Percentiles rank a stretch among this genome's conserved stretches.
Conservation (phyloP, 1,140 invertebrate species). For the Palaemon carinicauda region DNA sequence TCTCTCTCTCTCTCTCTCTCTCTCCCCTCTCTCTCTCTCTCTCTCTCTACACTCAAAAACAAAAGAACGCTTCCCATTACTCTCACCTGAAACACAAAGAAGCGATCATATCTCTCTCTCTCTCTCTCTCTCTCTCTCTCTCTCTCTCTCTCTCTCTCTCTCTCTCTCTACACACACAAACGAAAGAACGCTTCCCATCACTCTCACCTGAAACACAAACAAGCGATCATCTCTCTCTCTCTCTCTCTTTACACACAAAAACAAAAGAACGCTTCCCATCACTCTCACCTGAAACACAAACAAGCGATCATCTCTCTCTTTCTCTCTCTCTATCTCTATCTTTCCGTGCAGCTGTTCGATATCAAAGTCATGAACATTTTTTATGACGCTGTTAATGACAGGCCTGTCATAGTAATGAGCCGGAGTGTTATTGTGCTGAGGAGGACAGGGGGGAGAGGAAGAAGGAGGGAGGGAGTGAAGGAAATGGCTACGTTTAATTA, state of each 20-base stretch:
- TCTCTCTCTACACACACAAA: too few species aligned
- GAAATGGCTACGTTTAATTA: too few species aligned
- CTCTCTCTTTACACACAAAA: not conserved
- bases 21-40: slow-evolving; percentile 12
- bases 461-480: too few species aligned
- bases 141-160: too few species aligned
- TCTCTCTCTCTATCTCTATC: slow-evolving; percentile 13
- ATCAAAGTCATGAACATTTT: not conserved
- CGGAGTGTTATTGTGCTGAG: too few species aligned
- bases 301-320: not conserved
- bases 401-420: not conserved
- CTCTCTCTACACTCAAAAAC: slow-evolving; percentile 28
- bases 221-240: not conserved
- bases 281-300: too few species aligned
- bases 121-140: too few species aligned
- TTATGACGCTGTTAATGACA: not conserved
- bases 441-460: too few species aligned
- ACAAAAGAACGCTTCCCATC: too few species aligned
- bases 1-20: slow-evolving; percentile 25
- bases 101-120: too few species aligned
- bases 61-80: too few species aligned
- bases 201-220: not conserved
- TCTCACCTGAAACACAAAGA: too few species aligned
- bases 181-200: not conserved
- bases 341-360: not conserved